Evolutionary conservation across 2,797 vertebrate species (phyloP).

Genomic region (Glyptemys insculpta): DNA sequence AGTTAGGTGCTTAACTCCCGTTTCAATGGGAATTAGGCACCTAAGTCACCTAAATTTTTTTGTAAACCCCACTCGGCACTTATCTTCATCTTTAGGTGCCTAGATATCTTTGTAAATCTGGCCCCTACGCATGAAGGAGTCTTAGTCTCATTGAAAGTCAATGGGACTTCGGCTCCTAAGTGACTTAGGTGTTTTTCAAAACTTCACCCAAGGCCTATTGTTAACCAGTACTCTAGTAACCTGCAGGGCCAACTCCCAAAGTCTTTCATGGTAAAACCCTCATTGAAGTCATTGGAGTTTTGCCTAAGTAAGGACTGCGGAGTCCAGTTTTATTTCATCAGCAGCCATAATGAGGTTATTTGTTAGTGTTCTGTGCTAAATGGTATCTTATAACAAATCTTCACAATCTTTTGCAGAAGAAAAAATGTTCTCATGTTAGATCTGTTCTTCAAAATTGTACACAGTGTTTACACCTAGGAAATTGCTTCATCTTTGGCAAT

Average conservation of each 20-base stretch:
- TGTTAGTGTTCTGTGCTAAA: slow-evolving; percentile 30
- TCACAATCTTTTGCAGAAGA: slow-evolving; percentile 38
- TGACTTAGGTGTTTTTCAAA: background rate
- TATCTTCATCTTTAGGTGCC: rapidly evolving
- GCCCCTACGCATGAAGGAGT: rapidly evolving
- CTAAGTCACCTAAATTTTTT: background rate
- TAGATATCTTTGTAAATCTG: background rate
- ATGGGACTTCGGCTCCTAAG: background rate
- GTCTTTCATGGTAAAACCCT: slow-evolving; percentile 34
- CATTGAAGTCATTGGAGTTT: background rate
- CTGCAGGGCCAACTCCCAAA: slow-evolving; percentile 27
- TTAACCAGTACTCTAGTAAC: background rate
- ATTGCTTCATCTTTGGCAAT: slow-evolving; percentile 73
- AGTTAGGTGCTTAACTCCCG: background rate
- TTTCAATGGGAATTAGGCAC: background rate
- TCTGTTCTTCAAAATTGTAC: slow-evolving; percentile 51
- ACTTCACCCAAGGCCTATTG: background rate
- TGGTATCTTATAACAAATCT: slow-evolving; percentile 23
- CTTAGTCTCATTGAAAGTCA: background rate
- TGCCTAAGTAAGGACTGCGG: slow-evolving; percentile 28
- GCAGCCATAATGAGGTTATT: slow-evolving; percentile 27
- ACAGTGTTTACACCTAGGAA: slow-evolving; percentile 76
- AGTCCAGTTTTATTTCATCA: slow-evolving; percentile 27
- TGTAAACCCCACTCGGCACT: background rate
- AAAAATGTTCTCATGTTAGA: slow-evolving; percentile 52